Evolutionary conservation across 1,140 invertebrate species (phyloP).

Genomic region (Drosophila arizonae): DNA sequence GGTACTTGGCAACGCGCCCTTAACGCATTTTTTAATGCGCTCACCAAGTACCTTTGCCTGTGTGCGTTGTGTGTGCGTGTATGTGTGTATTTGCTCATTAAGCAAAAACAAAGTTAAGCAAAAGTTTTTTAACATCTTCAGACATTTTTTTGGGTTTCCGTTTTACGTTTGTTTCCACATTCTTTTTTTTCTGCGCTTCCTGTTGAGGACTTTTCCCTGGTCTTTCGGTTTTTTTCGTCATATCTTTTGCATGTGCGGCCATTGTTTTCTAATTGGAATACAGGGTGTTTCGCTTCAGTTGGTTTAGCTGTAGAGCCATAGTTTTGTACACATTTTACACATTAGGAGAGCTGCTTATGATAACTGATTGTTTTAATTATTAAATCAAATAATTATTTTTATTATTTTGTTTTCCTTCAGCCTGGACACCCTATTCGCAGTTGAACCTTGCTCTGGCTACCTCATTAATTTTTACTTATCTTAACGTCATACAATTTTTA

Average conservation of each 20-base stretch:
- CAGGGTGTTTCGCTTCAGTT: slow-evolving; percentile 46
- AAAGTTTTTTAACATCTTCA: slow-evolving; percentile 73
- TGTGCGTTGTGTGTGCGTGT: slow-evolving; percentile 41
- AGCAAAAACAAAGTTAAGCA: slow-evolving; percentile 77
- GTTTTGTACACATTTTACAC: too few species aligned
- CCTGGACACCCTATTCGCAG: slow-evolving; percentile 28
- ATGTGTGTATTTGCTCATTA: slow-evolving; percentile 78
- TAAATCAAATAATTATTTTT: too few species aligned
- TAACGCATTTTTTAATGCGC: slow-evolving; percentile 75
- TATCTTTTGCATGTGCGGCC: slow-evolving; percentile 36
- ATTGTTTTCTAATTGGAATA: slow-evolving; percentile 57
- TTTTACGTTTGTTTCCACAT: slow-evolving; percentile 52
- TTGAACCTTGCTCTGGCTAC: slow-evolving; percentile 43
- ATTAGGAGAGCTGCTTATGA: too few species aligned
- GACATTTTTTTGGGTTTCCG: slow-evolving; percentile 71
- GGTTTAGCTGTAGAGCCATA: too few species aligned
- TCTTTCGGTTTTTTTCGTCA: slow-evolving; percentile 29
- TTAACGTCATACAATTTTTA: slow-evolving; percentile 56
- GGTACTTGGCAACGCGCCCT: slow-evolving; percentile 70
- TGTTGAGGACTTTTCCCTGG: slow-evolving; percentile 36
- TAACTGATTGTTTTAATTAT: too few species aligned
- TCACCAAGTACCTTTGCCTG: slow-evolving; percentile 27
- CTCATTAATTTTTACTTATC: slow-evolving; percentile 74
- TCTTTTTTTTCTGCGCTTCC: slow-evolving; percentile 36
- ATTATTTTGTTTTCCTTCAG: neutral